Evolutionary conservation across 1,140 invertebrate genomes (phyloP).

Genomic region (Acyrthosiphon pisum): DNA sequence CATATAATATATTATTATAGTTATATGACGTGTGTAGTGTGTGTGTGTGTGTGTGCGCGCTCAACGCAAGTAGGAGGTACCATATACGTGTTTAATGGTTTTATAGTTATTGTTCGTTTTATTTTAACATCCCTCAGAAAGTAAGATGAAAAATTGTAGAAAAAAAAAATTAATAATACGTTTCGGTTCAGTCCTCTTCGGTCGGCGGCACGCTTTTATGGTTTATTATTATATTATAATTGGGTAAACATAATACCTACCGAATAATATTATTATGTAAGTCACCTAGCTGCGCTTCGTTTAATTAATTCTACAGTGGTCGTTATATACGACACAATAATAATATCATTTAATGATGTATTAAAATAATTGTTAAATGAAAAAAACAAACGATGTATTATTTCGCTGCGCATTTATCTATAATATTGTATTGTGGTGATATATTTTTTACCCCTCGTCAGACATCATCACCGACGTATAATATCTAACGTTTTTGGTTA

Average conservation of each 20-base stretch:
- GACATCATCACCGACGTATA: neutral
- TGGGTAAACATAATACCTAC: neutral
- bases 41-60: neutral
- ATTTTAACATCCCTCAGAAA: neutral
- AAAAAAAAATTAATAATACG: neutral
- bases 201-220: neutral
- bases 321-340: no score
- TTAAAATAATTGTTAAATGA: no score
- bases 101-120: neutral
- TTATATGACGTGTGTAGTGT: neutral
- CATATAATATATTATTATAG: neutral
- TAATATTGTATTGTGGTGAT: neutral
- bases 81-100: neutral
- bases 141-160: neutral
- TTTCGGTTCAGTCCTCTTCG: neutral
- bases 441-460: neutral
- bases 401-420: no score
- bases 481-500: neutral
- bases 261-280: neutral
- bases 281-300: neutral
- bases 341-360: no score
- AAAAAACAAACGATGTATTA: no score
- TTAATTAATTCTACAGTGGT: no score
- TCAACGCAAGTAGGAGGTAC: no score
- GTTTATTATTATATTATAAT: neutral